A percentile compares a stretch with the other conserved stretches of the same genome.
Conservation (phyloP, 2,113 vertebrate genomes). For the Pelecanus crispus region DNA sequence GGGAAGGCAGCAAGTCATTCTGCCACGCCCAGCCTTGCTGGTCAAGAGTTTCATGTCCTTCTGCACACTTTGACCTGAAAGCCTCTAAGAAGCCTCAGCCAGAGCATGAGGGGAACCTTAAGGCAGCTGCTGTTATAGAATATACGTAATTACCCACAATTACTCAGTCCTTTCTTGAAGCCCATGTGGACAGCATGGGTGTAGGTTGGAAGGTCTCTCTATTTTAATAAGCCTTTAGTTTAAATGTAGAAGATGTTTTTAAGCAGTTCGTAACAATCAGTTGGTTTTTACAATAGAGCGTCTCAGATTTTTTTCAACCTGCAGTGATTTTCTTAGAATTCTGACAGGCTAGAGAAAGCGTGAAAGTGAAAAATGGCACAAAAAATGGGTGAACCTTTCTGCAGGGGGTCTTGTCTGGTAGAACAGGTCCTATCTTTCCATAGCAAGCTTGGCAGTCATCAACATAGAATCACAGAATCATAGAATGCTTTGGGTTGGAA, state of each 20-base stretch:
- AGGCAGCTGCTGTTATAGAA: neutral
- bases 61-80: neutral
- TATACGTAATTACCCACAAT: neutral
- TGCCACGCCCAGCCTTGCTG: neutral
- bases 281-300: neutral
- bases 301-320: neutral
- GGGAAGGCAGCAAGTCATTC: fast-evolving
- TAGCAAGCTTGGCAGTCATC: neutral
- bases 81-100: neutral
- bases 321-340: neutral
- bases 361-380: neutral
- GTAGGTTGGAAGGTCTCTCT: neutral
- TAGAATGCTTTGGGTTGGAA: no score
- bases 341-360: neutral
- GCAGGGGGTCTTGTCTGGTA: neutral
- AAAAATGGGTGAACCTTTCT: neutral
- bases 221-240: neutral
- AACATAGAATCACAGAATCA: no score
- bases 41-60: fast-evolving
- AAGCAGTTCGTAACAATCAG: neutral
- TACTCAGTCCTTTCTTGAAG: neutral
- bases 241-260: neutral
- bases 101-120: neutral
- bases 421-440: neutral
- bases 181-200: neutral